Evolutionary conservation across 2,797 vertebrate species (phyloP).

Genomic region (Spizella passerina): DNA sequence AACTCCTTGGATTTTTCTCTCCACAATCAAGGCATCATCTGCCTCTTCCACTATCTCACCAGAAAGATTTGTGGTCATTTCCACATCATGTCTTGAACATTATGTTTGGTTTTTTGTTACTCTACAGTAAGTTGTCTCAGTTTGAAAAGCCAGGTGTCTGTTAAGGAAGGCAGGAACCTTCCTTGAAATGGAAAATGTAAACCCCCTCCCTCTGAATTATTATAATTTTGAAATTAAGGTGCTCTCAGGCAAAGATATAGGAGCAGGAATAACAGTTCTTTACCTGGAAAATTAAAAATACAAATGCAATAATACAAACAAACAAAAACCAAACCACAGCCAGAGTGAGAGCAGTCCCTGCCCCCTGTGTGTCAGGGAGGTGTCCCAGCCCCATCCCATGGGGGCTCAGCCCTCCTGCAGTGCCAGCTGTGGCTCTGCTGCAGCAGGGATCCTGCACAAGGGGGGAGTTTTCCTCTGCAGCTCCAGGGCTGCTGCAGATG

Average conservation of each 20-base stretch:
- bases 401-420: no score
- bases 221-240: not conserved
- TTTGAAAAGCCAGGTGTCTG: not conserved
- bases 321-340: no score
- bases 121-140: not conserved
- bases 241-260: not conserved
- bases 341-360: no score
- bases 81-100: not conserved
- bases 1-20: slow-evolving; percentile 27
- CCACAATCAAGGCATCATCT: not conserved
- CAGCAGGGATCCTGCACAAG: no score
- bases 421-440: no score
- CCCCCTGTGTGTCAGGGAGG: no score
- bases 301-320: not conserved
- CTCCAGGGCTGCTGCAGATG: no score
- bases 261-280: not conserved
- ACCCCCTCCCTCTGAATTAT: no score
- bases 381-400: no score
- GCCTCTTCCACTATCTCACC: slow-evolving; percentile 14
- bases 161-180: not conserved
- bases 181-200: not conserved
- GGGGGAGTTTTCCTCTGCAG: no score
- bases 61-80: not conserved
- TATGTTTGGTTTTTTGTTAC: not conserved
- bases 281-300: not conserved